Evolutionary conservation across 2,113 vertebrate species (phyloP).

Genomic region (Myiagra hebetior): DNA sequence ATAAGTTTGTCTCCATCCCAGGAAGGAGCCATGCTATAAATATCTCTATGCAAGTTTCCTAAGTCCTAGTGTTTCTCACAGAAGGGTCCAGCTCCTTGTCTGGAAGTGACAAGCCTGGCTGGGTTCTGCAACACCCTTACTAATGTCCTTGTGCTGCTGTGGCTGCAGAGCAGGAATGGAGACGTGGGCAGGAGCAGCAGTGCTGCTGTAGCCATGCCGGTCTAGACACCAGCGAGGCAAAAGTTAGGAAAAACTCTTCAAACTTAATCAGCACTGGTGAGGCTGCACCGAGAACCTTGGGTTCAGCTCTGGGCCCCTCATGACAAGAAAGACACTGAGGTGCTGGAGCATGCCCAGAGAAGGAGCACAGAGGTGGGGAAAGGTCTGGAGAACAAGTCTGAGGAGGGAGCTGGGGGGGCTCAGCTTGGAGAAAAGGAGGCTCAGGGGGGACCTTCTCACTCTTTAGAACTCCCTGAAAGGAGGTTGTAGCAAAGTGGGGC

Average conservation of each 20-base stretch:
- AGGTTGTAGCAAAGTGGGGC: neutral
- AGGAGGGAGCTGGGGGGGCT: neutral
- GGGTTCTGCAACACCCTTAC: neutral
- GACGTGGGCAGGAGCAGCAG: neutral
- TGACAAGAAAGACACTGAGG: neutral
- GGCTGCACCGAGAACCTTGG: accelerated
- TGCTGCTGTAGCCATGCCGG: neutral
- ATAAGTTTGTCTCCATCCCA: neutral
- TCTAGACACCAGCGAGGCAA: neutral
- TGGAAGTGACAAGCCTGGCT: neutral
- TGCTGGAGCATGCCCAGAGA: neutral
- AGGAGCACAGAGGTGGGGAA: neutral
- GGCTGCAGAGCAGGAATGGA: neutral
- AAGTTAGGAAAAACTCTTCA: neutral
- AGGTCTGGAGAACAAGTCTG: neutral
- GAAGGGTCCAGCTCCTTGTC: neutral
- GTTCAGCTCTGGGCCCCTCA: neutral
- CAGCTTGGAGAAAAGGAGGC: neutral
- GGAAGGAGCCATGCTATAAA: constrained; percentile 14
- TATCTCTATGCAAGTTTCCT: neutral
- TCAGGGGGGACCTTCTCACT: neutral
- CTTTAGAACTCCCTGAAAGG: neutral
- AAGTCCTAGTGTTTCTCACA: neutral
- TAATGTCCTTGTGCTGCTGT: neutral
- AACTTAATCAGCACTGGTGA: neutral